A percentile compares a stretch with the other conserved stretches of the same genome.
These are phyloP conservation scores for Papilio polytes DNA, from an alignment of 1,140 invertebrate species.

Conservation along the genomic window DNA sequence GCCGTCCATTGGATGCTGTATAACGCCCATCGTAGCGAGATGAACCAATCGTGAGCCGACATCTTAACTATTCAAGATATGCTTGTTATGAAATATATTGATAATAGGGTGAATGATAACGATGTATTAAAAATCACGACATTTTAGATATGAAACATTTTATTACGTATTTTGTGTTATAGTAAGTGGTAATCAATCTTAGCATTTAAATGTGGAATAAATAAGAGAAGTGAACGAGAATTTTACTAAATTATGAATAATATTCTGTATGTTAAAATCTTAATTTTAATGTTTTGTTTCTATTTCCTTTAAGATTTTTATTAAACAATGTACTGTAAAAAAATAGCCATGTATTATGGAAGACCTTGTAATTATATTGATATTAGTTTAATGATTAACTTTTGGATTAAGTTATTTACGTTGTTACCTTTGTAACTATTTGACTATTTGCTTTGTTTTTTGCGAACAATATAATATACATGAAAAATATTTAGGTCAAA, in stretches of 20 bases:
- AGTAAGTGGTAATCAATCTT: not conserved
- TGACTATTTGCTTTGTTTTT: not conserved
- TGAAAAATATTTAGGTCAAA: not conserved
- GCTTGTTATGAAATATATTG: not conserved
- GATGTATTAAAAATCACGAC: not conserved
- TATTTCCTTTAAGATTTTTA: not conserved
- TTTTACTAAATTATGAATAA: not conserved
- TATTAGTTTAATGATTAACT: not conserved
- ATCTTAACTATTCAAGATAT: constrained; percentile 34
- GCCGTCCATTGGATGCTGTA: constrained; percentile 35
- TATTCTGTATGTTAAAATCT: not conserved
- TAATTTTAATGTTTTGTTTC: not conserved
- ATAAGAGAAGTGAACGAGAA: not conserved
- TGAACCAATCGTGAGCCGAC: constrained; percentile 25
- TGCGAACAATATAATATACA: not conserved
- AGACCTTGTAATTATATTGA: not conserved
- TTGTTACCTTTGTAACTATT: too few relatives aligned
- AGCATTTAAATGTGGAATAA: not conserved
- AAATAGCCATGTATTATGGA: not conserved
- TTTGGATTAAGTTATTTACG: too few relatives aligned
- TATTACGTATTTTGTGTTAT: not conserved
- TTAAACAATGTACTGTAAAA: not conserved
- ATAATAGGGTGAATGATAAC: not conserved
- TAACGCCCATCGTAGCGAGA: constrained; percentile 25
- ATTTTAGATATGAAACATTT: not conserved